Evolutionary conservation across 2,888 invertebrate genomes (phyloP).

Genomic region (Scaeva pyrastri): DNA sequence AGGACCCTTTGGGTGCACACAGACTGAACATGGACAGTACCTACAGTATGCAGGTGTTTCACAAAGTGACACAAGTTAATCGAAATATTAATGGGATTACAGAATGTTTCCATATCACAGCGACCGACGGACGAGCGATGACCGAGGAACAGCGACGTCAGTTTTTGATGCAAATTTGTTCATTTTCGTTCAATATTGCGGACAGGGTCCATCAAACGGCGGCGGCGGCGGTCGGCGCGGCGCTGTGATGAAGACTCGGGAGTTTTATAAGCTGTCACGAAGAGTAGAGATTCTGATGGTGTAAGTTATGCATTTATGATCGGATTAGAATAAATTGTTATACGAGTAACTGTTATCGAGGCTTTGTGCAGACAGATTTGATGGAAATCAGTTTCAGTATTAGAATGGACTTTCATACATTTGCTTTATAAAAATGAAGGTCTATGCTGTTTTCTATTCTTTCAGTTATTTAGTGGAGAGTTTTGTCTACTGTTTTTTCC

Average conservation of each 20-base stretch:
- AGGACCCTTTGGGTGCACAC: slow-evolving; percentile 16
- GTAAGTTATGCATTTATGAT: slow-evolving; percentile 16
- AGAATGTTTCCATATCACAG: background rate
- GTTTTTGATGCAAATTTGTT: slow-evolving; percentile 54
- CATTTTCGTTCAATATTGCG: slow-evolving; percentile 11
- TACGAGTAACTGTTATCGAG: background rate
- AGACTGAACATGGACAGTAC: too few species aligned
- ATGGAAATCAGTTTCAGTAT: background rate
- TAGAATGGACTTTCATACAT: too few species aligned
- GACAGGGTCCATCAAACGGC: background rate
- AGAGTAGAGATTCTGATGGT: slow-evolving; percentile 12
- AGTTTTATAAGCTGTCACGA: slow-evolving; percentile 40
- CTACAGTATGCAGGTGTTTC: slow-evolving; percentile 41
- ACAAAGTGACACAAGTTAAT: slow-evolving; percentile 77
- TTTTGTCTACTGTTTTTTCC: too few species aligned
- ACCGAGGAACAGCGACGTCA: slow-evolving; percentile 4
- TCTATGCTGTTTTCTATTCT: too few species aligned
- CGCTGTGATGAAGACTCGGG: background rate
- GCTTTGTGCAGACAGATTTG: background rate
- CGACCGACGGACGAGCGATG: too few species aligned
- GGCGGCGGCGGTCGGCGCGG: background rate
- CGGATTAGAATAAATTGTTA: slow-evolving; percentile 24
- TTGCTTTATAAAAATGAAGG: too few species aligned
- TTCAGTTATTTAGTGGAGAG: background rate
- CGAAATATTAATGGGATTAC: slow-evolving; percentile 77